These are phyloP conservation scores for Erythrocebus patas DNA, from an alignment of 2,113 vertebrate species.

Conservation along the genomic window DNA sequence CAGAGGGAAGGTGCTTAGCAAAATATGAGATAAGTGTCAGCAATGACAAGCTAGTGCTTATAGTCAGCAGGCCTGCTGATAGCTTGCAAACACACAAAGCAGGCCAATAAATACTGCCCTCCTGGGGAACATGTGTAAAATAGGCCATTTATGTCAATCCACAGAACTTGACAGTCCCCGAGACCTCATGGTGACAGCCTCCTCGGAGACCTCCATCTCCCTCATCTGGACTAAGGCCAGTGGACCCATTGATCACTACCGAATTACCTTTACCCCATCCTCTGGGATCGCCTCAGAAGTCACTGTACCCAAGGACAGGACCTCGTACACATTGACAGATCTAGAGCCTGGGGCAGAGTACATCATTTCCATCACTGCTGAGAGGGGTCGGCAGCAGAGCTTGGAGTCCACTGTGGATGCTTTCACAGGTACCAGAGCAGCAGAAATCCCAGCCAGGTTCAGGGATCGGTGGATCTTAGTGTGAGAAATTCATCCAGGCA, in stretches of 20 bases:
- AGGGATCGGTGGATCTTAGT: not conserved
- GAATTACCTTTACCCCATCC: conserved; percentile 92
- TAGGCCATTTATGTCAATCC: not conserved
- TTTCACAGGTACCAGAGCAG: conserved; percentile 90
- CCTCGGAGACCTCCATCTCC: conserved; percentile 94
- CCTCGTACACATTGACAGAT: conserved; percentile 88
- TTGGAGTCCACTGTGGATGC: conserved; percentile 92
- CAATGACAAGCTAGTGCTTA: not conserved
- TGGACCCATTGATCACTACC: conserved; percentile 96
- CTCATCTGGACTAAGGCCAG: conserved; percentile 92
- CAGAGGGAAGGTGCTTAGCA: conserved; percentile 6
- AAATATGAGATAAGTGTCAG: not conserved
- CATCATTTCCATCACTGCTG: conserved; percentile 93
- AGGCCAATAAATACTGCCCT: not conserved
- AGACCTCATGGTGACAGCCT: conserved; percentile 92
- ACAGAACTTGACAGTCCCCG: conserved; percentile 93
- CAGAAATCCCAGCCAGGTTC: not conserved
- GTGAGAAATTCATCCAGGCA: not conserved
- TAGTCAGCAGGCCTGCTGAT: not conserved
- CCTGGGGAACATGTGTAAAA: not conserved
- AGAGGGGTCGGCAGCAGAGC: conserved; percentile 95
- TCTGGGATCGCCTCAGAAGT: conserved; percentile 91
- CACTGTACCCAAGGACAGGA: conserved; percentile 87
- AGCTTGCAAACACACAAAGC: not conserved
- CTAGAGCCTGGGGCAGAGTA: conserved; percentile 96